Conservation (phyloP, 2,113 vertebrate genomes). For the Nycticebus coucang region DNA sequence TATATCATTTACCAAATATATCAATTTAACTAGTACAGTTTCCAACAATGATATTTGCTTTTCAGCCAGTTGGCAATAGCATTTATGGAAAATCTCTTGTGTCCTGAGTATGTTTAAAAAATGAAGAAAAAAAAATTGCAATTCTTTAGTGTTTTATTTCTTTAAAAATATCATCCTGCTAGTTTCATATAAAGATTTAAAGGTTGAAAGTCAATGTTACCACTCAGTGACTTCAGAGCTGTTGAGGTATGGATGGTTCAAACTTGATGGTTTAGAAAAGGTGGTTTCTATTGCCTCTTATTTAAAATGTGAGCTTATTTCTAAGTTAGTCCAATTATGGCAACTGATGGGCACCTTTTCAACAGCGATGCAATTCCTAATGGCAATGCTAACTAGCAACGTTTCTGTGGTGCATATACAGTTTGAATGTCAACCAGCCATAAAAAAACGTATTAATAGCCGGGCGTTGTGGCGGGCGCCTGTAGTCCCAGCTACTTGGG, state of each 20-base stretch:
- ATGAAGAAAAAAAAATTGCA: constrained; percentile 13
- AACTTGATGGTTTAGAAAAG: constrained; percentile 9
- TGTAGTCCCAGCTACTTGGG: no score
- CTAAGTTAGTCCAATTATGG: neutral
- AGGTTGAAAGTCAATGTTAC: constrained; percentile 35
- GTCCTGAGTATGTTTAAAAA: neutral
- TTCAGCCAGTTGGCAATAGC: constrained; percentile 11
- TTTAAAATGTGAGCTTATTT: constrained; percentile 50
- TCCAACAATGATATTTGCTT: constrained; percentile 17
- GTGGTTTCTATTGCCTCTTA: neutral
- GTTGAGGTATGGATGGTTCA: constrained; percentile 10
- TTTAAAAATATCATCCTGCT: constrained; percentile 46
- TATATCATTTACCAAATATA: constrained; percentile 34
- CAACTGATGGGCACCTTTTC: neutral
- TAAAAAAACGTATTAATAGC: no score
- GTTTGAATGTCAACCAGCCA: neutral
- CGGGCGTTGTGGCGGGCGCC: no score
- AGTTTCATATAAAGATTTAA: constrained; percentile 51
- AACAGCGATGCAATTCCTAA: neutral
- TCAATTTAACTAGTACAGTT: constrained; percentile 1
- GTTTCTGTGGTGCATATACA: neutral
- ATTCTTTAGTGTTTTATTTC: neutral
- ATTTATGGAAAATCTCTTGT: constrained; percentile 31
- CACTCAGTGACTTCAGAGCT: neutral
- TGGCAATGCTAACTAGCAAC: neutral